Percentiles rank a stretch among this genome's conserved stretches.
Conservation (phyloP, 2,797 vertebrate species). For the Anguilla marmorata region DNA sequence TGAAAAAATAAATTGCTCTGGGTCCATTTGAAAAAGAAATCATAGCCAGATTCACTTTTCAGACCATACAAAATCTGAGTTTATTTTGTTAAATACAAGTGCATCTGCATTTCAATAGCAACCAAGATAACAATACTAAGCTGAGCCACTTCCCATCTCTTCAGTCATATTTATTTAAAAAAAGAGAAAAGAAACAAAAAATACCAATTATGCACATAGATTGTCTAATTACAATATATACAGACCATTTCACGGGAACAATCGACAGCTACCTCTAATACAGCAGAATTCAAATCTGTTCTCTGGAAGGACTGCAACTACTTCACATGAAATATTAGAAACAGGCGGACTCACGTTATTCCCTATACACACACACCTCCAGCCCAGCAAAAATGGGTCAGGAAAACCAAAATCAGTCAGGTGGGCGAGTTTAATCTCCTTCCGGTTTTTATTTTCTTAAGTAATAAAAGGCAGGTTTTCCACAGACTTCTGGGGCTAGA, state of each 20-base stretch:
- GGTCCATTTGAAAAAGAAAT: background rate
- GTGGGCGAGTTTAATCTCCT: slow-evolving; percentile 60
- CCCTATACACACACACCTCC: slow-evolving; percentile 65
- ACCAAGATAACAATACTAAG: background rate
- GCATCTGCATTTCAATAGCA: background rate
- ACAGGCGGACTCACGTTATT: slow-evolving; percentile 65
- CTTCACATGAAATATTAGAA: slow-evolving; percentile 64
- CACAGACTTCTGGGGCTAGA: slow-evolving; percentile 60
- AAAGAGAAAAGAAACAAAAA: slow-evolving; percentile 61
- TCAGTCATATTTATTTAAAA: slow-evolving; percentile 46
- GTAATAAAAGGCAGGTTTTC: slow-evolving; percentile 75
- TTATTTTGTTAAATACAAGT: slow-evolving; percentile 13
- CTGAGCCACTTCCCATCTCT: background rate
- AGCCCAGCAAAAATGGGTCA: slow-evolving; percentile 66
- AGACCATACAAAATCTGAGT: slow-evolving; percentile 37
- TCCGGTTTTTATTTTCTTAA: slow-evolving; percentile 67
- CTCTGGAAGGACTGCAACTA: slow-evolving; percentile 65
- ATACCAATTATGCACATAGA: slow-evolving; percentile 64
- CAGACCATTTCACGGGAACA: slow-evolving; percentile 58
- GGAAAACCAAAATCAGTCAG: slow-evolving; percentile 47
- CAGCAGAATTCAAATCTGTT: slow-evolving; percentile 74
- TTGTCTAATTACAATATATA: slow-evolving; percentile 63
- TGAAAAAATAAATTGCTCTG: background rate
- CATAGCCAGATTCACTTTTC: background rate
- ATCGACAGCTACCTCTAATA: slow-evolving; percentile 73